Percentiles rank a stretch among this genome's conserved stretches.
Evolutionary conservation across 1,140 invertebrate genomes (phyloP).

Genomic region (Andrena cerasifolii): DNA sequence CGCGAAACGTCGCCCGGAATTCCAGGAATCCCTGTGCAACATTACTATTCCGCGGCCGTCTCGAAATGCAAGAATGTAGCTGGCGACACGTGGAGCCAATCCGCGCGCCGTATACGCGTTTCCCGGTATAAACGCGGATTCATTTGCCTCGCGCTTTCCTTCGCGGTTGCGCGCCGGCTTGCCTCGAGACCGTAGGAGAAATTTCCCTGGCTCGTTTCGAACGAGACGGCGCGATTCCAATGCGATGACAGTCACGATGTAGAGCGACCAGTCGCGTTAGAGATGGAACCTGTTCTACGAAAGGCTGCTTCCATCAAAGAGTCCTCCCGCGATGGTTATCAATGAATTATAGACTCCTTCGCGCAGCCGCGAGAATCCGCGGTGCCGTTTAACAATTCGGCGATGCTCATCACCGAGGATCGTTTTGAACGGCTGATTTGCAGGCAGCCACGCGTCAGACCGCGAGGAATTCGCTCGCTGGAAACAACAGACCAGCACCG

Average conservation of each 20-base stretch:
- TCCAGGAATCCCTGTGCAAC: conserved; percentile 17
- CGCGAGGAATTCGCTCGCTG: conserved; percentile 27
- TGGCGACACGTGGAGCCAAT: conserved; percentile 32
- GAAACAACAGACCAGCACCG: neutral
- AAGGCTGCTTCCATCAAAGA: too few relatives aligned
- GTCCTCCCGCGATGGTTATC: too few relatives aligned
- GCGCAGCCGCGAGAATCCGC: too few relatives aligned
- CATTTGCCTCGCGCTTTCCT: conserved; percentile 50
- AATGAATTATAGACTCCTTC: too few relatives aligned
- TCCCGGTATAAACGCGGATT: conserved; percentile 29
- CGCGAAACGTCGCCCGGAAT: conserved; percentile 10
- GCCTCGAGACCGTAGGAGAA: conserved; percentile 35
- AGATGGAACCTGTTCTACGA: too few relatives aligned
- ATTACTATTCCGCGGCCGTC: conserved; percentile 35
- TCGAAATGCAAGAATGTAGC: conserved; percentile 46
- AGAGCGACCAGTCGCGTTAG: too few relatives aligned
- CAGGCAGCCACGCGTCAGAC: conserved; percentile 31
- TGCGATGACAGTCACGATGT: neutral
- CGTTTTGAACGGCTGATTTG: neutral
- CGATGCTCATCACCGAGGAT: too few relatives aligned
- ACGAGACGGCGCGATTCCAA: neutral
- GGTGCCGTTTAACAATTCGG: too few relatives aligned
- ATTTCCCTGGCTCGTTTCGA: conserved; percentile 38
- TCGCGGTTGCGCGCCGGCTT: conserved; percentile 7
- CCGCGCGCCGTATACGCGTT: conserved; percentile 25